Evolutionary conservation across 2,888 invertebrate species (phyloP), one percentile per base, ranked within the genome.

Genomic region (Tigriopus californicus): DNA sequence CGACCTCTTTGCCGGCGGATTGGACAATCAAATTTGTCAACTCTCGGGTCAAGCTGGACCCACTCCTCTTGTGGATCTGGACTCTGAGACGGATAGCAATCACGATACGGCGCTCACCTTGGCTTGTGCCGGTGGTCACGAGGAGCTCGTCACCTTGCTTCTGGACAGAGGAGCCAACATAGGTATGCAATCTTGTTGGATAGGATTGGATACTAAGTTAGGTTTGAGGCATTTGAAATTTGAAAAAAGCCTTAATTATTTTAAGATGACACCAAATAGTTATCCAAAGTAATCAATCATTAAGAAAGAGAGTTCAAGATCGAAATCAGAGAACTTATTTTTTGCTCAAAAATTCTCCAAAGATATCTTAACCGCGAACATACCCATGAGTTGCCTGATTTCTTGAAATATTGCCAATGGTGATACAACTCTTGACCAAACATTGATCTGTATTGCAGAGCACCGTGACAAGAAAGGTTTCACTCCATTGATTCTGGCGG

Each of bases 391-490:
- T n/a, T n/a, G n/a, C n/a, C n/a, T n/a, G n/a, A n/a, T n/a, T n/a
- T n/a, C n/a, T n/a, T n/a, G n/a, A n/a, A n/a, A n/a, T n/a, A n/a
- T n/a, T n/a, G n/a, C n/a, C n/a, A n/a, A n/a, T n/a, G n/a, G n/a
- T n/a, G n/a, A n/a, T n/a, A n/a, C n/a, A n/a, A n/a, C n/a, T n/a
- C n/a, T n/a, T n/a, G n/a, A n/a, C n/a, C n/a, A n/a, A n/a, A n/a
- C n/a, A n/a, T 15, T 52, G 24, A 61, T 57, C 60, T 60, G 18
- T 40, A 56, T 64, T 65, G 40, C 65, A 74, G 95, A 98, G 72
- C 97, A 98, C 72, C 80, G 94, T 40, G 97, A 98, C 73, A 98
- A 97, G 73, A 98, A 97, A 74, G 95, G 97, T 33, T 97, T 97
- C 72, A 95, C 97, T 0, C 95, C 98, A 0, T 76, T 98, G 47